Evolutionary conservation across 1,140 invertebrate genomes (phyloP).

Genomic region (Drosophila yakuba): DNA sequence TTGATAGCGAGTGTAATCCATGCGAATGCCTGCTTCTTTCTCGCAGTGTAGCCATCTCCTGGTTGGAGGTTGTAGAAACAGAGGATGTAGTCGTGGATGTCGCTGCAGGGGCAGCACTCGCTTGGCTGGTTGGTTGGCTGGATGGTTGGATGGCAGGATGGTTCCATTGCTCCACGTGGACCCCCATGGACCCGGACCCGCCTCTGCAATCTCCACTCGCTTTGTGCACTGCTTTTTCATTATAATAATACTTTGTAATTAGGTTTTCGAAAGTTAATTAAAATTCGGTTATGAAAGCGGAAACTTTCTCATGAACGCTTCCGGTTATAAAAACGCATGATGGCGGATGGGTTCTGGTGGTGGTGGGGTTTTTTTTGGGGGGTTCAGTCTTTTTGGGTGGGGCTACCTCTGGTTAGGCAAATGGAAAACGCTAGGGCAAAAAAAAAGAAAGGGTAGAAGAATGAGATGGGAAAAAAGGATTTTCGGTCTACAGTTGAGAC

Average conservation of each 20-base stretch:
- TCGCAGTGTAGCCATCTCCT: conserved; percentile 24
- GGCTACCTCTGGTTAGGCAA: conserved; percentile 50
- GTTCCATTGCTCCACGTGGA: conserved; percentile 34
- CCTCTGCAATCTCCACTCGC: conserved; percentile 43
- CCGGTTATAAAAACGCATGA: conserved; percentile 80
- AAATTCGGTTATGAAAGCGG: conserved; percentile 85
- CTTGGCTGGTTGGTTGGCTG: conserved; percentile 45
- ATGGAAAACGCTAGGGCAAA: conserved; percentile 42
- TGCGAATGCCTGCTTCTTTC: neutral
- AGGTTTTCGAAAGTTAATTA: conserved; percentile 85
- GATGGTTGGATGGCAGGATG: conserved; percentile 44
- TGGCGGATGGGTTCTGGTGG: conserved; percentile 25
- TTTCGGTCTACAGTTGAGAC: conserved; percentile 43
- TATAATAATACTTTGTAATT: conserved; percentile 85
- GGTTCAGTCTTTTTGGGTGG: conserved; percentile 8
- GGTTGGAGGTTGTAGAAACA: conserved; percentile 6
- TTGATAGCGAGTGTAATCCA: too few species aligned
- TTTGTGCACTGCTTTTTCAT: conserved; percentile 84
- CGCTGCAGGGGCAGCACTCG: conserved; percentile 65
- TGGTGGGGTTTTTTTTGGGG: conserved; percentile 13
- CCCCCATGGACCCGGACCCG: conserved; percentile 18
- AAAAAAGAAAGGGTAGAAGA: conserved; percentile 15
- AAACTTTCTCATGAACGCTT: conserved; percentile 85
- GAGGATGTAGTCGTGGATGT: conserved; percentile 39
- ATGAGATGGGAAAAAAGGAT: conserved; percentile 50